A percentile compares a stretch with the other conserved stretches of the same genome.
phyloP scores from a whole-genome alignment of 2,113 vertebrate species.

The Oenanthe oenanthe region DNA sequence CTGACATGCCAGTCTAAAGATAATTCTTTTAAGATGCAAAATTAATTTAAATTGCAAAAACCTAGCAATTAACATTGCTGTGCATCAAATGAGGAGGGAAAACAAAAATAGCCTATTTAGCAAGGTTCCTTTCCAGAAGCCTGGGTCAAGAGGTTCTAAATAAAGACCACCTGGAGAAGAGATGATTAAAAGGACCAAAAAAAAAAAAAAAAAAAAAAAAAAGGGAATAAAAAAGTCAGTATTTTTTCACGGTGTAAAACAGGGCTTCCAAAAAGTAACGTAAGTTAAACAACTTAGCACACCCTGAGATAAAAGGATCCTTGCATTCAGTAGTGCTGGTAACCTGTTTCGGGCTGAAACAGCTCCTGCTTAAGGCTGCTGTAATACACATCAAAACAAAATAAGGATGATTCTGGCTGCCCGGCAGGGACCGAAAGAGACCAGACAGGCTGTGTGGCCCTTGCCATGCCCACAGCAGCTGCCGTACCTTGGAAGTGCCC shows the following conservation, averaged over 20 bases:
- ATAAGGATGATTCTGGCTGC: not conserved
- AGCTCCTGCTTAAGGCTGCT: not conserved
- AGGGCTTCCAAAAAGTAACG: not conserved
- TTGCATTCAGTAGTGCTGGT: not conserved
- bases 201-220: not conserved
- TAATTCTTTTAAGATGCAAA: not conserved
- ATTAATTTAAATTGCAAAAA: not conserved
- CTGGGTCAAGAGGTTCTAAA: not conserved
- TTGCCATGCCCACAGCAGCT: not conserved
- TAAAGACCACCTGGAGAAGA: not conserved
- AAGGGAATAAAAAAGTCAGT: not conserved
- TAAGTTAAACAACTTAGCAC: not conserved
- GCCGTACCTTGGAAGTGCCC: slow-evolving; percentile 78
- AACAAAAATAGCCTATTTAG: not conserved
- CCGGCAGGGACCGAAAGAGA: not conserved
- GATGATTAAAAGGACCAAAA: not conserved
- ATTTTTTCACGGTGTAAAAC: not conserved
- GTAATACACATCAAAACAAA: not conserved
- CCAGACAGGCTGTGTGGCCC: not conserved
- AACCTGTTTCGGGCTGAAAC: not conserved
- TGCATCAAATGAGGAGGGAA: not conserved
- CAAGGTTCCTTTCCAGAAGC: not conserved
- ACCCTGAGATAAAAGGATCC: not conserved
- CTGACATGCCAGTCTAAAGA: not conserved
- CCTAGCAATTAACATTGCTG: not conserved